Percentiles rank a stretch among this genome's conserved stretches.
Evolutionary conservation across 2,888 invertebrate genomes (phyloP).

Genomic region (Phrixothrix hirtus): DNA sequence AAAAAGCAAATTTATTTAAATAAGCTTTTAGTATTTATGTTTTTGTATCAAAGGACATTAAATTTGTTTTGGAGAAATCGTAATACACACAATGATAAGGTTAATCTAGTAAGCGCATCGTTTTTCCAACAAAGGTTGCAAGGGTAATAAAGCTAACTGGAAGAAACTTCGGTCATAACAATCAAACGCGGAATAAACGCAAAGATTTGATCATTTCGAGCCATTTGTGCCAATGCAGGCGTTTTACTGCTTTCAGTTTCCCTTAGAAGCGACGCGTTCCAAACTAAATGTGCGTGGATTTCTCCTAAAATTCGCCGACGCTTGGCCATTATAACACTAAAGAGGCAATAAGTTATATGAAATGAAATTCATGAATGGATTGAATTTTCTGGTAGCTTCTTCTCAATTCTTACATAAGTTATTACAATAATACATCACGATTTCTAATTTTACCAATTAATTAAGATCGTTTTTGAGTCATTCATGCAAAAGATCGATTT

Average conservation of each 20-base stretch:
- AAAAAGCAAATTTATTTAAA: too few relatives aligned
- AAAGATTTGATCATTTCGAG: conserved; percentile 52
- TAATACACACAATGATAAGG: too few relatives aligned
- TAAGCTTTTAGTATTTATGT: too few relatives aligned
- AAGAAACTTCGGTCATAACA: conserved; percentile 46
- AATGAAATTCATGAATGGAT: conserved; percentile 41
- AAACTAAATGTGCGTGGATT: conserved; percentile 21
- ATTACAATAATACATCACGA: conserved; percentile 25
- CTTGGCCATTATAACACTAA: conserved; percentile 27
- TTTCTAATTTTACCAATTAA: conserved; percentile 40
- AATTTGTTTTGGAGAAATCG: too few relatives aligned
- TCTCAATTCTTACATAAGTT: conserved; percentile 32
- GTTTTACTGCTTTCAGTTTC: conserved; percentile 42
- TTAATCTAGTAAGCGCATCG: conserved; percentile 32
- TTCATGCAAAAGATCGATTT: conserved; percentile 40
- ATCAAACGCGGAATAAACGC: conserved; percentile 51
- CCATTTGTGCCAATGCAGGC: conserved; percentile 52
- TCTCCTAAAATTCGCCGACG: conserved; percentile 22
- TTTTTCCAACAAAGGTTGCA: conserved; percentile 34
- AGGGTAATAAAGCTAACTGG: conserved; percentile 42
- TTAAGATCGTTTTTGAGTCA: conserved; percentile 36
- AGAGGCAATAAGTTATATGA: conserved; percentile 37
- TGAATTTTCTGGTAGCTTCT: conserved; percentile 34
- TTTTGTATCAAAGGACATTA: too few relatives aligned
- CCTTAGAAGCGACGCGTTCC: conserved; percentile 28